A percentile compares a stretch with the other conserved stretches of the same genome.
Evolutionary conservation across 2,888 invertebrate species (phyloP).

Genomic region (Cheilosia grossa): DNA sequence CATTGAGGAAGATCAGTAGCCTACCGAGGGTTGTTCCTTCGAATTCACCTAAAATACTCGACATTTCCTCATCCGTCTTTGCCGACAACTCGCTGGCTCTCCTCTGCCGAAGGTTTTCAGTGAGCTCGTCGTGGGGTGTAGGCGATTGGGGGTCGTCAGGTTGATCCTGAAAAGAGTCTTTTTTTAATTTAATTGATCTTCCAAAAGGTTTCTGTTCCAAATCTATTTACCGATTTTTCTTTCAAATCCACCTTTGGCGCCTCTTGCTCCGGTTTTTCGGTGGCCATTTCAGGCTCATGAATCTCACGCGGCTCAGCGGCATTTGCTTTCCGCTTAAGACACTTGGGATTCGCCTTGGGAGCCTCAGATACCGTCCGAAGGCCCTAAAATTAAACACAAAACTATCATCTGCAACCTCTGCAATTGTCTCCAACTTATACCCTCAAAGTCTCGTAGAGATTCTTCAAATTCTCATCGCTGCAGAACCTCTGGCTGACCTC

Average conservation of each 20-base stretch:
- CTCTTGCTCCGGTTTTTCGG: not conserved
- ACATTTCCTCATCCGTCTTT: constrained; percentile 80
- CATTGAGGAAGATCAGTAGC: constrained; percentile 89
- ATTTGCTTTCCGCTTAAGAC: constrained; percentile 76
- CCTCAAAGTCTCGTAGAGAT: constrained; percentile 80
- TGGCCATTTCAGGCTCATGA: not conserved
- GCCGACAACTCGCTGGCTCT: constrained; percentile 77
- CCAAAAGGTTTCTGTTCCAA: not conserved
- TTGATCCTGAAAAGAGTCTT: constrained; percentile 17
- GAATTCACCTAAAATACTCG: constrained; percentile 87
- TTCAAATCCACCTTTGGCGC: not conserved
- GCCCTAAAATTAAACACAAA: constrained; percentile 68
- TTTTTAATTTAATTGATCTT: not conserved
- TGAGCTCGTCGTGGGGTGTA: constrained; percentile 79
- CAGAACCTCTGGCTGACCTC: constrained; percentile 81
- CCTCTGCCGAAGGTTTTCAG: constrained; percentile 78
- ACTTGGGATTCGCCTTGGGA: constrained; percentile 78
- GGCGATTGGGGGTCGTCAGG: constrained; percentile 66
- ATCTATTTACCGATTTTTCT: constrained; percentile 7
- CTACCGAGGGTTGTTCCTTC: constrained; percentile 90
- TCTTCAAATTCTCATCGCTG: constrained; percentile 79
- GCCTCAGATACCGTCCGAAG: constrained; percentile 77
- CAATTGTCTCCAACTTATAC: constrained; percentile 68
- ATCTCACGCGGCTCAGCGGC: not conserved
- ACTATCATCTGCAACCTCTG: not conserved